These are phyloP conservation scores for Melinaea menophilus DNA, from an alignment of 2,888 invertebrate genomes.

Conservation along the genomic window DNA sequence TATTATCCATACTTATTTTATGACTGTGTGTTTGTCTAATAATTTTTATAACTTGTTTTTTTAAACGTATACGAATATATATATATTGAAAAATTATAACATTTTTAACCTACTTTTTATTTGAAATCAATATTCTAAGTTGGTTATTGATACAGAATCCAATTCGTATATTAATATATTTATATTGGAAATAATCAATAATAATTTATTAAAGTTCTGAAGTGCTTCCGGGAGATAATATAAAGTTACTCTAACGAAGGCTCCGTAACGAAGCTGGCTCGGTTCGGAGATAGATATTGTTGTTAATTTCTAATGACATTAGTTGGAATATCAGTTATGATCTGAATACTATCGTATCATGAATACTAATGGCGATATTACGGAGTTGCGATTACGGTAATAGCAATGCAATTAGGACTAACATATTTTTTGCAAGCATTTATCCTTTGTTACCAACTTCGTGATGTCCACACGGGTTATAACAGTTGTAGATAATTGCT, in stretches of 20 bases:
- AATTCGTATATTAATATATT: too few relatives aligned
- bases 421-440: too few relatives aligned
- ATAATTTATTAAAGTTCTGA: background rate
- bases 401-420: too few relatives aligned
- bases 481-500: too few relatives aligned
- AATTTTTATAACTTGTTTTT: too few relatives aligned
- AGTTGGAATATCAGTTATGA: slow-evolving; percentile 11
- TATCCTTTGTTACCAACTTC: too few relatives aligned
- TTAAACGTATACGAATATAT: too few relatives aligned
- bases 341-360: slow-evolving; percentile 6
- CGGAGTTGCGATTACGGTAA: too few relatives aligned
- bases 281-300: slow-evolving; percentile 5
- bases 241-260: slow-evolving; percentile 18
- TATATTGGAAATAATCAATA: slow-evolving; percentile 12
- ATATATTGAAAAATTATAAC: too few relatives aligned
- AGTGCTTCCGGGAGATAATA: slow-evolving; percentile 15
- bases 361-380: background rate
- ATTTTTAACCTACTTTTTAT: too few relatives aligned
- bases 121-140: too few relatives aligned
- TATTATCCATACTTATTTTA: background rate
- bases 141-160: too few relatives aligned
- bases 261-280: slow-evolving; percentile 7
- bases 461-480: background rate
- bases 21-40: background rate
- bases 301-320: slow-evolving; percentile 16